Evolutionary conservation across 2,797 vertebrate species (phyloP).

Genomic region (Melanotaenia boesemani): DNA sequence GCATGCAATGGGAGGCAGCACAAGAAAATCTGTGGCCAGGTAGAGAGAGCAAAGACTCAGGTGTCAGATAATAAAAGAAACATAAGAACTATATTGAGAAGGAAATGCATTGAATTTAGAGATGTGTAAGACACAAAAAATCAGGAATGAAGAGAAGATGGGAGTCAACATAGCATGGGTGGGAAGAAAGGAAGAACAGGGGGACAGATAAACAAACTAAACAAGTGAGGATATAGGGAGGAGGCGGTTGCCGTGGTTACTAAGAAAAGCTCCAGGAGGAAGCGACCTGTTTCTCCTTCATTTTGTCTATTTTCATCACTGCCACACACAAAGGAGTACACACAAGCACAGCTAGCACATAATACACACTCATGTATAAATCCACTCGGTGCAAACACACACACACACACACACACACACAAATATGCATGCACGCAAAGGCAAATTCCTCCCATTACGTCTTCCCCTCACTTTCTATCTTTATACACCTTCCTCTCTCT

Average conservation of each 20-base stretch:
- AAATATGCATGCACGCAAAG: slow-evolving; percentile 16
- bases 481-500: slow-evolving; percentile 41
- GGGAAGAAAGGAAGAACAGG: slow-evolving; percentile 9
- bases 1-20: background rate
- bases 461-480: slow-evolving; percentile 58
- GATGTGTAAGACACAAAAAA: slow-evolving; percentile 16
- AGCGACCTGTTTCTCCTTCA: slow-evolving; percentile 72
- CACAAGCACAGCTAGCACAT: slow-evolving; percentile 17
- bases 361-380: slow-evolving; percentile 19
- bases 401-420: slow-evolving; percentile 16
- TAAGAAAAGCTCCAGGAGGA: slow-evolving; percentile 65
- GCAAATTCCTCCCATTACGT: slow-evolving; percentile 29
- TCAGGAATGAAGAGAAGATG: slow-evolving; percentile 10
- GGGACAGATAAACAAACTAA: slow-evolving; percentile 60
- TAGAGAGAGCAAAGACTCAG: slow-evolving; percentile 10
- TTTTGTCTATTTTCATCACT: slow-evolving; percentile 68
- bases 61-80: slow-evolving; percentile 8
- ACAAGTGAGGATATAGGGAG: slow-evolving; percentile 50
- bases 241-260: slow-evolving; percentile 77
- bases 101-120: slow-evolving; percentile 35
- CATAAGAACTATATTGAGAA: slow-evolving; percentile 2
- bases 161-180: slow-evolving; percentile 37
- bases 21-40: slow-evolving; percentile 8
- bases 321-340: slow-evolving; percentile 24
- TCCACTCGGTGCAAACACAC: slow-evolving; percentile 12